Evolutionary conservation across 2,113 vertebrate genomes (phyloP).

Genomic region (Ciconia boyciana): DNA sequence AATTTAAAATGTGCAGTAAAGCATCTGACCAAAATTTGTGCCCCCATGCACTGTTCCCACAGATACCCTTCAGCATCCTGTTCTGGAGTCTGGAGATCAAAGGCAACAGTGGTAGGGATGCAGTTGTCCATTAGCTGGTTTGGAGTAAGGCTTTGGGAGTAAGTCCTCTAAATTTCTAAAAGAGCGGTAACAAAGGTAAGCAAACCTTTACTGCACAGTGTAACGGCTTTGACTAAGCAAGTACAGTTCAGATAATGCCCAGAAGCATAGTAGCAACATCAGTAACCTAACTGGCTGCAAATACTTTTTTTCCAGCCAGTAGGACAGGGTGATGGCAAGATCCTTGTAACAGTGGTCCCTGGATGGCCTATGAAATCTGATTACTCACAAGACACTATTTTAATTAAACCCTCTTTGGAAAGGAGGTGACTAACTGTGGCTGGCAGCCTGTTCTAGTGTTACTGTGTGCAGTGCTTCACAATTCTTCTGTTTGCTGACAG

Average conservation of each 20-base stretch:
- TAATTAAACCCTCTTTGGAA: neutral
- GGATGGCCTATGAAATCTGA: neutral
- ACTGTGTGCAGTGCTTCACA: neutral
- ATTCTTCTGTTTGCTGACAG: neutral
- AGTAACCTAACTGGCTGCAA: neutral
- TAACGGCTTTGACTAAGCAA: neutral
- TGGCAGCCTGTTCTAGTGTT: neutral
- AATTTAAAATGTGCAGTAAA: neutral
- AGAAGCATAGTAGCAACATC: neutral
- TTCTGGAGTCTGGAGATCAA: neutral
- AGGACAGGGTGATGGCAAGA: neutral
- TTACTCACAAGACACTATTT: neutral
- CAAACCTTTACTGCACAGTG: fast-evolving
- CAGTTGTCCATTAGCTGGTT: neutral
- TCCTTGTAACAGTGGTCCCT: neutral
- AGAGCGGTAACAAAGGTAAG: neutral
- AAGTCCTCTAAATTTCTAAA: neutral
- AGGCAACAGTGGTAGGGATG: neutral
- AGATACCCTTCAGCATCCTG: neutral
- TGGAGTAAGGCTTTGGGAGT: neutral
- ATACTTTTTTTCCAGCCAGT: neutral
- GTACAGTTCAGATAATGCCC: neutral
- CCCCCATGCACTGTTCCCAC: fast-evolving
- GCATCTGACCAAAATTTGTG: neutral
- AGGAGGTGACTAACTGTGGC: neutral